Percentiles rank a stretch among this genome's conserved stretches.
Evolutionary conservation across 2,113 vertebrate species (phyloP).

Genomic region (Scopus umbretta): DNA sequence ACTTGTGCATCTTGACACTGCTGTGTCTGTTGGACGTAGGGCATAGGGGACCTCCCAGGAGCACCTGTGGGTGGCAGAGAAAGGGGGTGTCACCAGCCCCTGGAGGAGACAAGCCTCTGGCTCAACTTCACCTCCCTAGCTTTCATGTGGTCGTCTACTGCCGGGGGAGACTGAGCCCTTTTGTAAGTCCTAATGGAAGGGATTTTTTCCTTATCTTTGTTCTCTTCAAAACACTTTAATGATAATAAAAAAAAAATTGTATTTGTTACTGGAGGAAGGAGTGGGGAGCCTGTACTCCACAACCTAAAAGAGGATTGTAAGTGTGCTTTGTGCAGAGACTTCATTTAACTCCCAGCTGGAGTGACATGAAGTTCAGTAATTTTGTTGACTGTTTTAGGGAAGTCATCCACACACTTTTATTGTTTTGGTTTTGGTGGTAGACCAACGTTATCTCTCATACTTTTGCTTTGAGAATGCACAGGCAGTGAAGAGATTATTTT

Average conservation of each 20-base stretch:
- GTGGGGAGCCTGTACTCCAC: background rate
- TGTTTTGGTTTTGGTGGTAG: background rate
- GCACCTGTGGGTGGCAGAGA: background rate
- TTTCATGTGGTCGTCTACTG: background rate
- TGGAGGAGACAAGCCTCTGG: background rate
- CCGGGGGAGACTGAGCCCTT: background rate
- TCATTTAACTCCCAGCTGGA: background rate
- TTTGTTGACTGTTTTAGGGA: background rate
- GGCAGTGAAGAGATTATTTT: background rate
- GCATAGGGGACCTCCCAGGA: background rate
- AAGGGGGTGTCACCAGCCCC: background rate
- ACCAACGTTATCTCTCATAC: background rate
- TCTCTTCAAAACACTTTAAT: background rate
- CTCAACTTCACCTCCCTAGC: background rate
- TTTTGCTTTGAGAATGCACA: background rate
- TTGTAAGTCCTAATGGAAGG: background rate
- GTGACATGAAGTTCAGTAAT: background rate
- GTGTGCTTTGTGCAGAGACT: background rate
- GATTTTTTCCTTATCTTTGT: background rate
- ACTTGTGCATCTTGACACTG: background rate
- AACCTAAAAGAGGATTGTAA: background rate
- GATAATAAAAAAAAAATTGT: background rate
- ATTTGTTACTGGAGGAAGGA: background rate
- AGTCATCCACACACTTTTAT: background rate
- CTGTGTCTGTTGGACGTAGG: rapidly evolving